Base-by-base conservation (phyloP, 2,113 vertebrate genomes). In the Microtus ochrogaster region DNA sequence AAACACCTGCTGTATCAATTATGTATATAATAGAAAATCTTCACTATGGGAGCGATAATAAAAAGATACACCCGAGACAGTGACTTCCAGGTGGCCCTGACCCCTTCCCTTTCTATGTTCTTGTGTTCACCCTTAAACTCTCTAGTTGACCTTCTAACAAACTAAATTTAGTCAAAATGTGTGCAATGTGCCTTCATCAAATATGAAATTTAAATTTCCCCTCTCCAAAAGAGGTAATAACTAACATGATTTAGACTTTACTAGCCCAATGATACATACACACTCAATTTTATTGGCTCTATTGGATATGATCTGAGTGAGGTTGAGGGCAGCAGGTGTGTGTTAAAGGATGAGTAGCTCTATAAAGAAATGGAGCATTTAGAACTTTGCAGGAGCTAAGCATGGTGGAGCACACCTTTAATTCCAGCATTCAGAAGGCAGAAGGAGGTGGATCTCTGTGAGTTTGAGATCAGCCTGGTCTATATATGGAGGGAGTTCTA, bases 281-380 rank as follows among this genome's bases (percentile, higher is more conserved):
- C 58, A 58, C 13, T 94, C 82, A 55, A 83, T 79, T 85, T 96
- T 94, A 83, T 47, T 92, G 36, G 13, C 49, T 95, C 9, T 73
- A 66, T 33, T 24, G 5, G 84, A 73, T 47, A 28, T 17, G 44
- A 30, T 81, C 85, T 70, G 84, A 77, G 22, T 89, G 74, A 39
- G 77, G 44, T 92, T 61, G n/a, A 21, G 49, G 36, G 24, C 55
- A 92, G 61, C 39, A 83, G 44, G 16, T 49, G 6, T 61, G 52
- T 73, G 33, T 92, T 49, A 61, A 52, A 93, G 28, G 7, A 52
- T 77, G 84, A 14, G 26, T 77, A 74, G 55, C 94, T 96, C 73
- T 78, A 89, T 90, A 76, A 61, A 87, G 74, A 89, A 86, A 66
- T 5, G 16, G n/a, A 76, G 11, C 4, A 12, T 79, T 96, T 89